A percentile compares a stretch with the other conserved stretches of the same genome.
Conservation (phyloP, 2,888 invertebrate genomes). For the Lampropteryx suffumata region DNA sequence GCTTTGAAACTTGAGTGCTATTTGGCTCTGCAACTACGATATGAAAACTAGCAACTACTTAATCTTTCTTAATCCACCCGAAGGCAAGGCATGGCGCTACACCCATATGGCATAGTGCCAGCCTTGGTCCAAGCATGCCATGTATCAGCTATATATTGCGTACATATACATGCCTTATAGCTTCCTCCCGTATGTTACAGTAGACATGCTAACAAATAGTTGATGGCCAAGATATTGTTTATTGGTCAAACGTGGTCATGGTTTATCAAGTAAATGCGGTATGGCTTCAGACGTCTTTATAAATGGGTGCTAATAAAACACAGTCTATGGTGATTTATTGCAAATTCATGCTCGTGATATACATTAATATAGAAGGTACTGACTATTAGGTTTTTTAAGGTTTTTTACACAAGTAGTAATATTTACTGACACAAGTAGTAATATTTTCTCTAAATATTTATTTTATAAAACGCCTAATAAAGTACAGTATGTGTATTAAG, state of each 20-base stretch:
- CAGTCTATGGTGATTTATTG: too few relatives aligned
- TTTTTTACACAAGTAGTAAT: too few relatives aligned
- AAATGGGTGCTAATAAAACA: neutral
- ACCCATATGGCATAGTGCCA: constrained; percentile 44
- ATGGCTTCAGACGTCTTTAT: neutral
- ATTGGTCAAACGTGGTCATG: constrained; percentile 12
- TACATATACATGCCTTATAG: constrained; percentile 3
- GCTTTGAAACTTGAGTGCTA: constrained; percentile 5
- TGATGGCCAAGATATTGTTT: constrained; percentile 17
- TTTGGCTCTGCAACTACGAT: constrained; percentile 7
- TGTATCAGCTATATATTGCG: constrained; percentile 2
- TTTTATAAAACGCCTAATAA: too few relatives aligned
- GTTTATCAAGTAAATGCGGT: neutral
- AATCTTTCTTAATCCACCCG: constrained; percentile 28
- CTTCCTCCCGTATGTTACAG: constrained; percentile 23
- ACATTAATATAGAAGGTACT: too few relatives aligned
- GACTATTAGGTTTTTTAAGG: too few relatives aligned
- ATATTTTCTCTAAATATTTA: too few relatives aligned
- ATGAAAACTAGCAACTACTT: constrained; percentile 19
- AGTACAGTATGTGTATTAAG: too few relatives aligned
- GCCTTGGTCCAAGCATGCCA: constrained; percentile 16
- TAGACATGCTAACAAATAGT: constrained; percentile 17
- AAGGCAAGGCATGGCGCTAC: constrained; percentile 27
- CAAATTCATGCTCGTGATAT: too few relatives aligned
- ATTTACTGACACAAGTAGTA: too few relatives aligned